Evolutionary conservation across 92 coral and sea anemone species (phyloP).

Genomic region (Phenganax marumi): DNA sequence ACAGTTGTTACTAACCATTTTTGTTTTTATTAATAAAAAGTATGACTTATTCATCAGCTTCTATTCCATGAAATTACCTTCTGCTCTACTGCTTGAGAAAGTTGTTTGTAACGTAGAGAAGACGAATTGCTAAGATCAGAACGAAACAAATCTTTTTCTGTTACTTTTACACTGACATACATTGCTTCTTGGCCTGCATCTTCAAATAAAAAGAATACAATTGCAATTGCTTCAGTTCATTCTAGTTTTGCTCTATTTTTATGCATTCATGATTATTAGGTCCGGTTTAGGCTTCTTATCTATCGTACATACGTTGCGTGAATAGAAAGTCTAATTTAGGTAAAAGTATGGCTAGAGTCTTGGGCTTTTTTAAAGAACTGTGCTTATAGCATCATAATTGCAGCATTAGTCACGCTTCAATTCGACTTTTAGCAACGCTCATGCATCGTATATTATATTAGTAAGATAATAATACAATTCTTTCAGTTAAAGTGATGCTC

Average conservation of each 20-base stretch:
- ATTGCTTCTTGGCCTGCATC: slow-evolving; percentile 2
- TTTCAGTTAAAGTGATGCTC: not conserved
- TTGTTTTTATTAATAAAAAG: no score
- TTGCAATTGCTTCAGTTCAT: not conserved
- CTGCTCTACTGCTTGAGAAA: slow-evolving; percentile 15
- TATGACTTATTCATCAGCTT: no score
- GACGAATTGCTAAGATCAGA: slow-evolving; percentile 12
- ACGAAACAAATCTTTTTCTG: slow-evolving; percentile 18
- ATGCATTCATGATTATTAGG: no score
- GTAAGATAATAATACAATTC: not conserved
- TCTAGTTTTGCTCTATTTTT: not conserved
- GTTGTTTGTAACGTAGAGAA: slow-evolving; percentile 4
- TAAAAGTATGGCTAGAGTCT: no score
- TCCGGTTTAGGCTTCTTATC: no score
- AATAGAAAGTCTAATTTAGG: no score
- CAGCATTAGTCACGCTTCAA: no score
- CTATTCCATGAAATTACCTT: slow-evolving; percentile 2
- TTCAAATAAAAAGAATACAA: not conserved
- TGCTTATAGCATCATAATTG: no score
- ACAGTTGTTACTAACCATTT: not conserved
- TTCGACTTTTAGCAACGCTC: not conserved
- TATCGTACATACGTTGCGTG: no score
- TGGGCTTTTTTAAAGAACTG: no score
- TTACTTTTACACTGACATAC: slow-evolving; percentile 15
- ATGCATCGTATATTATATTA: not conserved